These are phyloP conservation scores for Tetheella fluctuosa DNA, from an alignment of 2,888 invertebrate genomes.

Conservation along the genomic window DNA sequence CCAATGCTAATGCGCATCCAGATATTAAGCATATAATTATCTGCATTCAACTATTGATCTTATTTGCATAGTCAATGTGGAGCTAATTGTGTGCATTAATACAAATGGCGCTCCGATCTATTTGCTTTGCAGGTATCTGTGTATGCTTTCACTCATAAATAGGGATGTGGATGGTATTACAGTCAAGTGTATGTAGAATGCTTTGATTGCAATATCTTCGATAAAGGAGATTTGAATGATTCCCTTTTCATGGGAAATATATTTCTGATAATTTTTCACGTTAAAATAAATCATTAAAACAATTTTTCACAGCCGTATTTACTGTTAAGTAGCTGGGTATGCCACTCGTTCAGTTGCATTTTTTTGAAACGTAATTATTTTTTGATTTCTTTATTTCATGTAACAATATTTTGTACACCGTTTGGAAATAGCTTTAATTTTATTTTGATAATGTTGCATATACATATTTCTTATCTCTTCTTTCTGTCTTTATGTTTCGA, in stretches of 20 bases:
- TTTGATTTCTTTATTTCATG: no score
- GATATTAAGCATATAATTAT: not conserved
- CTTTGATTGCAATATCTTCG: slow-evolving; percentile 15
- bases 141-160: slow-evolving; percentile 27
- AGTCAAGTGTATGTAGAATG: slow-evolving; percentile 17
- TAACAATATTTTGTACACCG: no score
- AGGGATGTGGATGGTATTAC: slow-evolving; percentile 21
- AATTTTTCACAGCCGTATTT: not conserved
- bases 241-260: not conserved
- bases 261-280: not conserved
- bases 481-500: no score
- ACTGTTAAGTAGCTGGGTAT: not conserved
- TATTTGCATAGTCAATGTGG: slow-evolving; percentile 34
- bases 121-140: slow-evolving; percentile 32
- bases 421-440: no score
- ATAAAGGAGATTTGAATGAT: not conserved
- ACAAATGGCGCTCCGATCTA: slow-evolving; percentile 31
- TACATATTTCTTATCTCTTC: no score
- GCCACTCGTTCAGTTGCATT: not conserved
- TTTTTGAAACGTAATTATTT: not conserved
- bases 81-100: slow-evolving; percentile 42
- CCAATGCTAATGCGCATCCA: not conserved
- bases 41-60: slow-evolving; percentile 10
- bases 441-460: no score
- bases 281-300: not conserved